Conservation (phyloP, 2,797 vertebrate species). For the Lacerta bilineata region DNA sequence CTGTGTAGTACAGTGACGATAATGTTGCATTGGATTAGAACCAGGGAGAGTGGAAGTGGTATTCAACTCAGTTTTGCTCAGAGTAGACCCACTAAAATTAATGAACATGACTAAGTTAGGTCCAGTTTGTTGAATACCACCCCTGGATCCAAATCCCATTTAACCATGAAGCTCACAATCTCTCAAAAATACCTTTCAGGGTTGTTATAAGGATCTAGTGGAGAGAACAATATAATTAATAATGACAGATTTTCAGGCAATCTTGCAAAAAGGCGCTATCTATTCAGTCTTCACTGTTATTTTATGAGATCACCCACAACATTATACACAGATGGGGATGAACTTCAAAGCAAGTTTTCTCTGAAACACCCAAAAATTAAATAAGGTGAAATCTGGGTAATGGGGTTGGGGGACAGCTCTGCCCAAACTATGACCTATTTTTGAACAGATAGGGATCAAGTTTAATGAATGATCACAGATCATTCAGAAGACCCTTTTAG, state of each 20-base stretch:
- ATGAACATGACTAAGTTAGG: no score
- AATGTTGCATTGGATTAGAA: not conserved
- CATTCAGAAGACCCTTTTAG: constrained; percentile 27
- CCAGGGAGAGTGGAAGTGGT: not conserved
- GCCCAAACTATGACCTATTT: not conserved
- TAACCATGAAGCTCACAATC: not conserved
- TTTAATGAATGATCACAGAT: constrained; percentile 24
- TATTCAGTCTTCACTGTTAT: not conserved
- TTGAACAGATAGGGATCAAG: not conserved
- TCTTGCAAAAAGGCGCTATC: not conserved
- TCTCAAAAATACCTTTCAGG: not conserved
- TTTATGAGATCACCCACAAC: no score
- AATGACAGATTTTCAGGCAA: not conserved
- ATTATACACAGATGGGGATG: not conserved
- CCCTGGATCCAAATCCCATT: no score
- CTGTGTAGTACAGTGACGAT: not conserved
- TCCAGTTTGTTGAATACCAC: no score
- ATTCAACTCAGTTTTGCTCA: no score
- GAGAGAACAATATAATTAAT: not conserved
- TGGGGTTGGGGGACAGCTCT: not conserved
- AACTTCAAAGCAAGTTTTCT: not conserved
- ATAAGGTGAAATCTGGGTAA: not conserved
- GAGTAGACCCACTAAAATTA: no score
- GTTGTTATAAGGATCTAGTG: not conserved
- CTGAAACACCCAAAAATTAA: constrained; percentile 12